These are phyloP conservation scores for Coenonympha arcania DNA, from an alignment of 2,888 invertebrate species.

Conservation along the genomic window DNA sequence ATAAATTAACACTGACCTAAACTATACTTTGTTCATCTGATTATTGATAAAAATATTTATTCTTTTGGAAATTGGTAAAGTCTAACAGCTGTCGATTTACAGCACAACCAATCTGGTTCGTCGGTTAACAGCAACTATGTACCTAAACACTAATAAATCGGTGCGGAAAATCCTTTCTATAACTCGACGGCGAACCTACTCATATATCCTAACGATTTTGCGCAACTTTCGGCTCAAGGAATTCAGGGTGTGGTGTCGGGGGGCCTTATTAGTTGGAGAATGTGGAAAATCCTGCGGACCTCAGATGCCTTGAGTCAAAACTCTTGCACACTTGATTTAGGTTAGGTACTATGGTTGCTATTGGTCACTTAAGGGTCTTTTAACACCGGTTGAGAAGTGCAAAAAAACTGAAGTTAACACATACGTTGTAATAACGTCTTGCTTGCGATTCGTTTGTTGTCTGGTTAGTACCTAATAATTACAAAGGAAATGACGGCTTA, in stretches of 20 bases:
- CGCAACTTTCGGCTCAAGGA: conserved; percentile 48
- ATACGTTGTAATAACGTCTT: not conserved
- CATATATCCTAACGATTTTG: conserved; percentile 30
- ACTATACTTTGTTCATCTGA: no score
- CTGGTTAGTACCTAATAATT: not conserved
- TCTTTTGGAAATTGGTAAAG: not conserved
- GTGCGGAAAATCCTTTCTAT: conserved; percentile 9
- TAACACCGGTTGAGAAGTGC: not conserved
- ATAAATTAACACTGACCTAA: no score
- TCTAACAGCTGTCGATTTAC: not conserved
- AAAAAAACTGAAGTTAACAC: not conserved
- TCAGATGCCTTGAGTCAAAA: no score
- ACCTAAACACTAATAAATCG: not conserved
- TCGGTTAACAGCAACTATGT: not conserved
- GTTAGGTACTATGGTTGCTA: conserved; percentile 6
- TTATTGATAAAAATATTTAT: no score
- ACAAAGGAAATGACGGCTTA: not conserved
- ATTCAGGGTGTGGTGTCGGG: conserved; percentile 49
- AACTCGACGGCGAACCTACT: not conserved
- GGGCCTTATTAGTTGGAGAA: conserved; percentile 22
- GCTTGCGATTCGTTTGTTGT: not conserved
- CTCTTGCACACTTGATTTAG: conserved; percentile 19
- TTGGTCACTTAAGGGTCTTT: not conserved
- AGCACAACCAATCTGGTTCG: not conserved
- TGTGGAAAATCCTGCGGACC: conserved; percentile 21